phyloP scores from a whole-genome alignment of 2,113 vertebrate species.

The Neopipo cinnamomea region DNA sequence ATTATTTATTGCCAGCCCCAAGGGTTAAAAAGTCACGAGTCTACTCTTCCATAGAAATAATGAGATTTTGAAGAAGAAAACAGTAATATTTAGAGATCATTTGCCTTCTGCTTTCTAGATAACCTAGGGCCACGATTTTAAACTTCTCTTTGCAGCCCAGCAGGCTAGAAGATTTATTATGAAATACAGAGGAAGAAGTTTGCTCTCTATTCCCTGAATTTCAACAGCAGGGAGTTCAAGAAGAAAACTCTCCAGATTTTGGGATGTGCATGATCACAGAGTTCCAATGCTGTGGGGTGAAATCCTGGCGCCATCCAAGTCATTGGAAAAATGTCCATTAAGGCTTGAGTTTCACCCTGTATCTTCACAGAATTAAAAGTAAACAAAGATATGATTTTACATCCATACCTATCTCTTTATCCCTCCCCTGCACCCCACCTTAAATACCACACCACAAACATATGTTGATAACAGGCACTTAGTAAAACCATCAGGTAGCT shows the following conservation, averaged over 20 bases:
- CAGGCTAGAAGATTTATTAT: background rate
- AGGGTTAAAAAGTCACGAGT: background rate
- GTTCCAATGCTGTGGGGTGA: background rate
- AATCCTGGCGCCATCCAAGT: background rate
- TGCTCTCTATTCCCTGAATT: background rate
- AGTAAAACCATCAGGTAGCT: background rate
- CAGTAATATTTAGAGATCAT: background rate
- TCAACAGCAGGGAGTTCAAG: background rate
- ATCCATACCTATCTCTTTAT: background rate
- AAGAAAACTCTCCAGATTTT: background rate
- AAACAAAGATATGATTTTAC: background rate
- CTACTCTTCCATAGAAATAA: background rate
- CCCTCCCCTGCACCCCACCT: background rate
- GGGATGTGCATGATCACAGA: background rate
- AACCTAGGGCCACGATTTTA: background rate
- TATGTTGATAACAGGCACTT: background rate
- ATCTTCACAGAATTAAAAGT: background rate
- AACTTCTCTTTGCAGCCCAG: background rate
- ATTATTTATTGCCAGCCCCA: background rate
- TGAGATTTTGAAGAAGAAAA: constrained; percentile 1
- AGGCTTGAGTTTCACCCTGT: background rate
- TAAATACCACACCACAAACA: background rate
- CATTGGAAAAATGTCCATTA: background rate
- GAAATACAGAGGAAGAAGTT: background rate
- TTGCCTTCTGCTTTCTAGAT: constrained; percentile 12